Evolutionary conservation across 2,888 invertebrate species (phyloP).

Genomic region (Leptopterna dolabrata): DNA sequence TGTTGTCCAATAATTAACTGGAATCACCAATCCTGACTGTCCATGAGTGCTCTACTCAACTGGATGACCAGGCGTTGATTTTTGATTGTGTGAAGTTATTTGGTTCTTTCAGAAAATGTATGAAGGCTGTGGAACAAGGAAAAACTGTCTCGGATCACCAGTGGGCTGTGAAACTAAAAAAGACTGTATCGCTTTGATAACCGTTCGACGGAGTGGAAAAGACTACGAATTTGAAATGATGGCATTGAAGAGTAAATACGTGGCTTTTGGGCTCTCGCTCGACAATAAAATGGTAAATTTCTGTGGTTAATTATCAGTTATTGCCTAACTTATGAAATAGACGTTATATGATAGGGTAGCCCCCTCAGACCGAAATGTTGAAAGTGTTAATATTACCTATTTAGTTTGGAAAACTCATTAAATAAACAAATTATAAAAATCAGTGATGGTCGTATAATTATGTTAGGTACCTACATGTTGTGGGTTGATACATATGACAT

Average conservation of each 20-base stretch:
- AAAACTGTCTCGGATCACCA: constrained; percentile 84
- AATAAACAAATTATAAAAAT: too few relatives aligned
- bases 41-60: too few relatives aligned
- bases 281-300: constrained; percentile 78
- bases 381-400: too few relatives aligned
- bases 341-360: too few relatives aligned
- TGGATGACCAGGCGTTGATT: too few relatives aligned
- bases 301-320: not conserved
- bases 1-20: too few relatives aligned
- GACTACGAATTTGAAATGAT: constrained; percentile 74
- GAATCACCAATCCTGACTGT: too few relatives aligned
- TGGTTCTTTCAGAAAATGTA: constrained; percentile 72
- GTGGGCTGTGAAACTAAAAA: constrained; percentile 75
- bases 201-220: constrained; percentile 71
- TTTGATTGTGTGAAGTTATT: not conserved
- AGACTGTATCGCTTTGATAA: constrained; percentile 77
- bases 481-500: too few relatives aligned
- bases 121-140: constrained; percentile 76
- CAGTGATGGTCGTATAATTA: too few relatives aligned
- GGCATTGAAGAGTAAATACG: constrained; percentile 72
- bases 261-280: constrained; percentile 83
- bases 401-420: too few relatives aligned
- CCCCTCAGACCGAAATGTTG: too few relatives aligned
- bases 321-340: not conserved
- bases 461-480: too few relatives aligned